phyloP scores from a whole-genome alignment of 1,140 invertebrate species.

The Drosophila mauritiana region DNA sequence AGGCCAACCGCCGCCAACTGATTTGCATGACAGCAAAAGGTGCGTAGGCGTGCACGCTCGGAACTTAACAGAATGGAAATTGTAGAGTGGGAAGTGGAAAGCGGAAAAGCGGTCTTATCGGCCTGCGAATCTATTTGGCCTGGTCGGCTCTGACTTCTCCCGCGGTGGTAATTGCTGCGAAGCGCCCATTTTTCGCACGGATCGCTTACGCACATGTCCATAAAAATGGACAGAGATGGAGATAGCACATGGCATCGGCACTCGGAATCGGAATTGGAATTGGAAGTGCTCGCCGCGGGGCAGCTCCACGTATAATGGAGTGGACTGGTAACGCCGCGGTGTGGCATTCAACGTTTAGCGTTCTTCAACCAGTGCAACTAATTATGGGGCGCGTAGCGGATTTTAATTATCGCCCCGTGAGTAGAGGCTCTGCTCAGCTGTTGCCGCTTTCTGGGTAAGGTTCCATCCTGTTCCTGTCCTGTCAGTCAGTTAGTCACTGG shows the following conservation, averaged over 20 bases:
- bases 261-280: constrained; percentile 60
- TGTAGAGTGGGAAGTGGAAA: constrained; percentile 19
- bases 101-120: constrained; percentile 52
- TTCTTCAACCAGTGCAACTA: constrained; percentile 64
- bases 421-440: constrained; percentile 55
- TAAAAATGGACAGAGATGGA: constrained; percentile 72
- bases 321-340: neutral
- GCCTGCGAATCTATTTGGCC: constrained; percentile 62
- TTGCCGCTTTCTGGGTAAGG: constrained; percentile 48
- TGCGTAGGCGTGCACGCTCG: constrained; percentile 70
- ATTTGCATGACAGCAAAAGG: constrained; percentile 78
- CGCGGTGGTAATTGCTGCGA: constrained; percentile 78
- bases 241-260: constrained; percentile 33
- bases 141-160: constrained; percentile 33
- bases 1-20: constrained; percentile 59
- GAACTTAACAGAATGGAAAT: constrained; percentile 46
- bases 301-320: constrained; percentile 26
- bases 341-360: constrained; percentile 22
- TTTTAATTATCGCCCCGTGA: constrained; percentile 71
- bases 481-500: constrained; percentile 53
- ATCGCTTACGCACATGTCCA: constrained; percentile 81
- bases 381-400: constrained; percentile 78
- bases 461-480: constrained; percentile 30
- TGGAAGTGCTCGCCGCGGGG: constrained; percentile 29
- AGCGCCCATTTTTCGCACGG: constrained; percentile 84